A percentile compares a stretch with the other conserved stretches of the same genome.
Conservation (phyloP, 2,888 invertebrate species). For the Orchesella flavescens region DNA sequence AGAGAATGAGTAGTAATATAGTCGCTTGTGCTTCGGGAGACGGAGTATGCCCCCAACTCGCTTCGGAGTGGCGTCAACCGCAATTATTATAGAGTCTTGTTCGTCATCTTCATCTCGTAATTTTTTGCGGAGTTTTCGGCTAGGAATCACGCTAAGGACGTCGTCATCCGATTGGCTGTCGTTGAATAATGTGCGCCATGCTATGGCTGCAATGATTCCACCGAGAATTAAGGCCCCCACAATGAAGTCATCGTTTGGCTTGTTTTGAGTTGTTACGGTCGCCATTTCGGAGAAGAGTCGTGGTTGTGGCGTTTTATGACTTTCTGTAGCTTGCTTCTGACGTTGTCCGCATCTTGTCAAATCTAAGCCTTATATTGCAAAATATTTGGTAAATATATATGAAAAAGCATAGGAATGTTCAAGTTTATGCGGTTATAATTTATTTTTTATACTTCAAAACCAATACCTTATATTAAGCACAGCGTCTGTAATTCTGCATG, state of each 20-base stretch:
- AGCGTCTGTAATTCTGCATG: too few relatives aligned
- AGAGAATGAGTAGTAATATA: conserved; percentile 55
- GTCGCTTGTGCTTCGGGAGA: conserved; percentile 43
- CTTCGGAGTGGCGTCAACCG: conserved; percentile 43
- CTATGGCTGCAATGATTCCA: conserved; percentile 44
- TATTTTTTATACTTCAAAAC: too few relatives aligned
- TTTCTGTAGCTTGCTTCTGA: too few relatives aligned
- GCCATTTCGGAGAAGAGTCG: too few relatives aligned
- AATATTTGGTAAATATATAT: too few relatives aligned
- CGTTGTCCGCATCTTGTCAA: too few relatives aligned
- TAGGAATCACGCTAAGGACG: conserved; percentile 43
- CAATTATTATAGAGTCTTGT: conserved; percentile 29
- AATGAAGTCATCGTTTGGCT: conserved; percentile 30
- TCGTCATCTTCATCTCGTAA: conserved; percentile 36
- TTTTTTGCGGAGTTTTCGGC: conserved; percentile 20
- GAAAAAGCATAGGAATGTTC: too few relatives aligned
- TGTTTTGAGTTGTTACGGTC: too few relatives aligned
- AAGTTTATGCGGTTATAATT: too few relatives aligned
- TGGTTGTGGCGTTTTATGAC: too few relatives aligned
- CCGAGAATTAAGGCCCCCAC: conserved; percentile 52
- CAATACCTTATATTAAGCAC: too few relatives aligned
- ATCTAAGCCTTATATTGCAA: too few relatives aligned
- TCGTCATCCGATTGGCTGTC: conserved; percentile 36
- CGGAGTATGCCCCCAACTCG: conserved; percentile 42
- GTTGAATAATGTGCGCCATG: conserved; percentile 38